phyloP scores from a whole-genome alignment of 2,888 invertebrate species.

The Creontiades dilutus region DNA sequence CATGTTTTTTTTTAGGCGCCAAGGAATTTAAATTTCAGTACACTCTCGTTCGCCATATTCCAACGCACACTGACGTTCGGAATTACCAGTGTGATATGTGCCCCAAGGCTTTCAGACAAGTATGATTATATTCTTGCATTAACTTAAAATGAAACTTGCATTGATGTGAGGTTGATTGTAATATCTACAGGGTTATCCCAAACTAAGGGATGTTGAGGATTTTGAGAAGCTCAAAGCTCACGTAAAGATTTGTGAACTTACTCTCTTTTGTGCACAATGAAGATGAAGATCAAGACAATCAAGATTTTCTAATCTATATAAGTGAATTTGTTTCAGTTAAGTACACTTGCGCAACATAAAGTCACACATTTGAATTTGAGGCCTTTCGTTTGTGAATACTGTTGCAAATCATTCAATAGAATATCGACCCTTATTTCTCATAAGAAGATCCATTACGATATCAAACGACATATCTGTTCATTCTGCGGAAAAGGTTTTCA shows the following conservation, averaged over 20 bases:
- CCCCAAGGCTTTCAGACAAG: constrained; percentile 81
- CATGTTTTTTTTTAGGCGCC: constrained; percentile 80
- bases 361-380: constrained; percentile 89
- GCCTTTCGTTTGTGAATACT: constrained; percentile 87
- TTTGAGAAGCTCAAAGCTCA: too few relatives aligned
- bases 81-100: constrained; percentile 87
- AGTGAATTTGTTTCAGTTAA: constrained; percentile 81
- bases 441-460: constrained; percentile 87
- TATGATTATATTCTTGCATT: constrained; percentile 58
- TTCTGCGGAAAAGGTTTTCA: constrained; percentile 89
- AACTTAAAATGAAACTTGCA: too few relatives aligned
- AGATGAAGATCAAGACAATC: too few relatives aligned
- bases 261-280: too few relatives aligned
- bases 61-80: constrained; percentile 87
- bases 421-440: constrained; percentile 90
- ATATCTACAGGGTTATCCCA: too few relatives aligned
- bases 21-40: constrained; percentile 89
- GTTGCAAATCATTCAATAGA: constrained; percentile 88
- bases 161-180: too few relatives aligned
- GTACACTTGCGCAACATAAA: constrained; percentile 87
- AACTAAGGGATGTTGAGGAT: too few relatives aligned
- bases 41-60: constrained; percentile 87
- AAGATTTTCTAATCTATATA: background rate
- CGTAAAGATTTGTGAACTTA: too few relatives aligned
- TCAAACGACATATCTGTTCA: constrained; percentile 87